Conservation (phyloP, 2,888 invertebrate species). For the Cephus spinipes region DNA sequence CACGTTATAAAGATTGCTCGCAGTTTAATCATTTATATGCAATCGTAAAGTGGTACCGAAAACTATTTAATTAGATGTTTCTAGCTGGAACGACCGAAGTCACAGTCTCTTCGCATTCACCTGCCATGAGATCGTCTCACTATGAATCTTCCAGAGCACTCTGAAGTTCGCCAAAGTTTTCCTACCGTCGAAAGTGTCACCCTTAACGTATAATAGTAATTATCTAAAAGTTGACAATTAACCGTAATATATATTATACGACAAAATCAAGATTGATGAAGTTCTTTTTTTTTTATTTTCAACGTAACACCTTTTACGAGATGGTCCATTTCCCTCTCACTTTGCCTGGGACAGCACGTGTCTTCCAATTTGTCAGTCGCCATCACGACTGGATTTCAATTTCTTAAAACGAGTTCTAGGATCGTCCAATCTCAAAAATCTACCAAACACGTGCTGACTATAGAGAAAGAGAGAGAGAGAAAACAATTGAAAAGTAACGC, state of each 20-base stretch:
- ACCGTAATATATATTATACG: neutral
- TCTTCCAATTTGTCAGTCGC: neutral
- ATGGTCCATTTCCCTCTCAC: neutral
- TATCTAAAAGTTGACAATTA: neutral
- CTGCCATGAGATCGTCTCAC: neutral
- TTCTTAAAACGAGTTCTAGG: conserved; percentile 24
- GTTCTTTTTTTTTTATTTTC: conserved; percentile 4
- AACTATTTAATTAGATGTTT: neutral
- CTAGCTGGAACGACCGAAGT: neutral
- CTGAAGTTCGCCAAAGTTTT: neutral
- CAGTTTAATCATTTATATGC: neutral
- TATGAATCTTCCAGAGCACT: neutral
- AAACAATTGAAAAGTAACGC: conserved; percentile 28
- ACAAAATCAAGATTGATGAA: neutral
- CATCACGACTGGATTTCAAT: conserved; percentile 18
- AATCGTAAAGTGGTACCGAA: neutral
- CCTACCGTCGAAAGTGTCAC: neutral
- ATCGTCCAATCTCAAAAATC: conserved; percentile 28
- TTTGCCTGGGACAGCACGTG: neutral
- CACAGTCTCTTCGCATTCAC: neutral
- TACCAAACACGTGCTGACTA: conserved; percentile 19
- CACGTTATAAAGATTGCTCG: neutral
- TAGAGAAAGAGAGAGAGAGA: conserved; percentile 14
- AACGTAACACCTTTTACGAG: conserved; percentile 28
- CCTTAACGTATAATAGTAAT: neutral